phyloP scores from a whole-genome alignment of 2,888 invertebrate genomes.

The Hedya salicella region DNA sequence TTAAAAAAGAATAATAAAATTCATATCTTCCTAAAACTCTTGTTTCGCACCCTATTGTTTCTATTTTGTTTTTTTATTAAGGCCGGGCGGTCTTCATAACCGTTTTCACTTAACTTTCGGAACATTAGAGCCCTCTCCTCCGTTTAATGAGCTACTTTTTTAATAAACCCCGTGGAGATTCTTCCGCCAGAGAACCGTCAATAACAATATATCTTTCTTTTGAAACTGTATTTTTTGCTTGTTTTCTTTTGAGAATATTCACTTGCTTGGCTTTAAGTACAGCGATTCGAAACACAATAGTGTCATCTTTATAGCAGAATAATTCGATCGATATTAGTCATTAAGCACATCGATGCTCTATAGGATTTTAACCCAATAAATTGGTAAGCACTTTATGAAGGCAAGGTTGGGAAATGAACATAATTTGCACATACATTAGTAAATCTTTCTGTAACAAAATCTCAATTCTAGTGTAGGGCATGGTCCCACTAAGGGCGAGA shows the following conservation, averaged over 20 bases:
- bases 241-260: not conserved
- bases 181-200: not conserved
- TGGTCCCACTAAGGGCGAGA: no score
- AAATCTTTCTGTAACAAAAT: no score
- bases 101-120: slow-evolving; percentile 9
- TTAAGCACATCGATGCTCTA: no score
- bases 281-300: not conserved
- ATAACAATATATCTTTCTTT: not conserved
- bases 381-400: no score
- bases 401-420: no score
- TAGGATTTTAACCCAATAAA: no score
- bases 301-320: not conserved
- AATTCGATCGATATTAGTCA: no score
- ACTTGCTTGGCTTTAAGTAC: not conserved
- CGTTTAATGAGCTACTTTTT: slow-evolving; percentile 12
- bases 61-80: slow-evolving; percentile 10
- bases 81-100: not conserved
- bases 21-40: not conserved
- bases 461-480: no score
- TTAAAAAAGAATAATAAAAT: not conserved
- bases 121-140: not conserved
- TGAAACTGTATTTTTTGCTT: not conserved
- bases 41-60: slow-evolving; percentile 1
- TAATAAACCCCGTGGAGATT: slow-evolving; percentile 4
- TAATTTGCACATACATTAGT: no score